Evolutionary conservation across 2,888 invertebrate genomes (phyloP), one percentile per base, ranked within the genome.

Genomic region (Tenthredo mesomela): DNA sequence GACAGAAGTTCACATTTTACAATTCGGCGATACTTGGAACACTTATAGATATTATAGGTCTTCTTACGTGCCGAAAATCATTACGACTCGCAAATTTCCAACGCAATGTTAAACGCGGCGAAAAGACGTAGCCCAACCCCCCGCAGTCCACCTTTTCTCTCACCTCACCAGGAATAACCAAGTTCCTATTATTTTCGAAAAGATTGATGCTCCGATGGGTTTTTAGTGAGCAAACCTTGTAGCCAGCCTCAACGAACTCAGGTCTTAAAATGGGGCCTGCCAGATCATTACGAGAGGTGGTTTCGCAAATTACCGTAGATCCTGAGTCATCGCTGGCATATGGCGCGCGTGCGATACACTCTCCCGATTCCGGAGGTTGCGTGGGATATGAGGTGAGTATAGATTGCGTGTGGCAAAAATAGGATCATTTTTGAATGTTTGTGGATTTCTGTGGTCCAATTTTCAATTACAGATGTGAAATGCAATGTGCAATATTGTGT

Each of bases 231-330:
- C 21, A 25, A 73, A 47, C 58, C 80, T 65, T 29, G 29, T 29
- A 50, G 29, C 50, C 7, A 77, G 21, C 61, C 80, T 67, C 37
- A 61, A 61, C 61, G 61, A 21, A 47, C 47, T 67, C 25, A 70
- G 71, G 82, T 58, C 54, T 29, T 25, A 83, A 75, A 78, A 82
- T 67, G 71, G 86, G 87, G 80, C n/a, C 70, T 67, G 82, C 82
- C 82, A 37, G 88, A 89, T 90, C 88, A 89, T 90, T 90, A 91
- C 87, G 86, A 87, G 85, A 87, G 89, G 89, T 88, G 91, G 89
- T 90, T 90, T 91, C 88, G 91, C 90, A 91, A 91, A 91, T 91
- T 91, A 91, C 90, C 89, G 87, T 87, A 86, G 86, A 86, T 87
- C 84, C 88, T 88, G 85, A 89, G 87, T 90, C 88, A 90, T 89